phyloP scores from a whole-genome alignment of 2,797 vertebrate species.

The Melopsittacus undulatus region DNA sequence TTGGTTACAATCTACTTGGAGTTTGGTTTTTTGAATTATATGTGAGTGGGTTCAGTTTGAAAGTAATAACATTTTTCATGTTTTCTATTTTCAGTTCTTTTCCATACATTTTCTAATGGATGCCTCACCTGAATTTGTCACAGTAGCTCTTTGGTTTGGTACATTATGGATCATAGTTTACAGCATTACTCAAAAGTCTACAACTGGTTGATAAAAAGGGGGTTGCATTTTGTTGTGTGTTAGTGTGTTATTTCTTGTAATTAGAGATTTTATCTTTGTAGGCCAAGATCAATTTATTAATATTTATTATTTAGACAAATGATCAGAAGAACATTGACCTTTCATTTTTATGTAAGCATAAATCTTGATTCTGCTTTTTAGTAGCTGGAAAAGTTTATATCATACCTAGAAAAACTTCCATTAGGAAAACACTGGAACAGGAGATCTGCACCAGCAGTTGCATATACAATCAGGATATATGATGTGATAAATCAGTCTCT shows the following conservation, averaged over 20 bases:
- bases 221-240: neutral
- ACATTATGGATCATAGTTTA: neutral
- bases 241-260: neutral
- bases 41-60: neutral
- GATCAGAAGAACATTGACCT: neutral
- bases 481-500: neutral
- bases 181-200: neutral
- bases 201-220: neutral
- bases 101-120: neutral
- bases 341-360: neutral
- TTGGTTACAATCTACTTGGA: neutral
- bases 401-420: neutral
- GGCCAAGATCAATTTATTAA: neutral
- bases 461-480: neutral
- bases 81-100: neutral
- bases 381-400: conserved; percentile 29
- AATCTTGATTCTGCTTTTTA: neutral
- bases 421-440: neutral
- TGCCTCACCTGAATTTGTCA: neutral
- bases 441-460: neutral
- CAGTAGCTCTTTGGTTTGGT: neutral
- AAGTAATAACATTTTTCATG: neutral
- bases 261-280: neutral
- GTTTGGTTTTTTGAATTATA: neutral
- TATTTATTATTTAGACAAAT: conserved; percentile 18